Base-by-base conservation (phyloP, 2,797 vertebrate genomes). In the Neosilurus hyrtlii region DNA sequence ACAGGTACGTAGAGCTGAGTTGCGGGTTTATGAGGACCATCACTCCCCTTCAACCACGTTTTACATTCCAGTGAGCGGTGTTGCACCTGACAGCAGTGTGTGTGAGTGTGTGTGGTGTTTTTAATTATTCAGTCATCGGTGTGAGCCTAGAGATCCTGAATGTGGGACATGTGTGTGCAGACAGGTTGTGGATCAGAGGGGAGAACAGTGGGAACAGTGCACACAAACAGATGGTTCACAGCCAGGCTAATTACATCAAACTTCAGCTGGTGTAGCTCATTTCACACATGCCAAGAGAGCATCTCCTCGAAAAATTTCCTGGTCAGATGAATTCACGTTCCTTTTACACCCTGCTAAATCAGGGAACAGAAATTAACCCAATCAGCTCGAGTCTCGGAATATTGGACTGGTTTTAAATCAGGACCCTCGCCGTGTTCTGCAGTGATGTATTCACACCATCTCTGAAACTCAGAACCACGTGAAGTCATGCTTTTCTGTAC, bases 161-260 rank as follows among this genome's bases (percentile, higher is more conserved):
- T 14, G 43, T 52, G 43, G 24, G n/a, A 9, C 61, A 65, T 67
- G 78, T 56, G 78, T 49, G 26, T 67, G 51, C 35, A 22, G 78
- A 56, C 65, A 35, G 51, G 78, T 37, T 80, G 63, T 30, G 12
- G 20, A 68, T 80, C 78, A 57, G 65, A 80, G 20, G 65, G 63
- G 24, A 79, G 57, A 79, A 79, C 37, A 52, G 61, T 20, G 62
- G 49, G 65, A 66, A 57, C n/a, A 10, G 18, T 67, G 62, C 8
- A 63, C 63, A 67, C 49, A 79, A 56, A 67, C 78, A 68, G 78
- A 80, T 80, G 78, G 63, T 68, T 68, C 65, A 68, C 78, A 80
- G 63, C 20, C 63, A 68, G 78, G 20, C 26, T 6, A 80, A 57
- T 57, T n/a, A n/a, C 52, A 67, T 57, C 52, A 68, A 67, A 68